Percentiles rank a stretch among this genome's conserved stretches.
phyloP scores from a whole-genome alignment of 2,113 vertebrate species.

The Tychaedon coryphoeus region DNA sequence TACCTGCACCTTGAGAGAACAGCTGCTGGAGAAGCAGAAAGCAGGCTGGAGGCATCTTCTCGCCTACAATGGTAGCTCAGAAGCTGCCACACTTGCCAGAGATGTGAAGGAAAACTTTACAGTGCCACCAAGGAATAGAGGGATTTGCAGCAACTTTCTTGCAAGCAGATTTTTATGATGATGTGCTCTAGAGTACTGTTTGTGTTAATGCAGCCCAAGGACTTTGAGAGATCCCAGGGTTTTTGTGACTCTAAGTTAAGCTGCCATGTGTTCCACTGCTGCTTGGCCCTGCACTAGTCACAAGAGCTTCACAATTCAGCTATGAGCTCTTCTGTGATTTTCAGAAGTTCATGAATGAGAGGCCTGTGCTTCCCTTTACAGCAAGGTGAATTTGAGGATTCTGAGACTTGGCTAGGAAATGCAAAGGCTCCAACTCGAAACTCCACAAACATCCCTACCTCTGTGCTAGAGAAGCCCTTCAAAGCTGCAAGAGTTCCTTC shows the following conservation, averaged over 20 bases:
- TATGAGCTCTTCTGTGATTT: background rate
- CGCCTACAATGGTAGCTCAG: background rate
- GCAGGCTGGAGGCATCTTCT: background rate
- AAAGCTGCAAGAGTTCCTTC: background rate
- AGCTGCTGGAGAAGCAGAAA: background rate
- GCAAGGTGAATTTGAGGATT: background rate
- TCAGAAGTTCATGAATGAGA: background rate
- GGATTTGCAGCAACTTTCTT: background rate
- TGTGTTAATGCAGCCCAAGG: background rate
- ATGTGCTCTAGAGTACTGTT: background rate
- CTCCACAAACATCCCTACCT: background rate
- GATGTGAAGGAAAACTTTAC: background rate
- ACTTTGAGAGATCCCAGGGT: background rate
- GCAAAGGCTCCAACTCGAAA: background rate
- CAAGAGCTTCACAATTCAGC: background rate
- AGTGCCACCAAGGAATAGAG: background rate
- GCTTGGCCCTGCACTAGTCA: background rate
- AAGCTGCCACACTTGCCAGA: background rate
- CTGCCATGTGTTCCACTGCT: accelerated
- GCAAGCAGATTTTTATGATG: background rate
- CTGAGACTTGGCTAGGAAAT: background rate
- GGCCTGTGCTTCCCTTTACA: background rate
- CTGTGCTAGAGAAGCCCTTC: background rate
- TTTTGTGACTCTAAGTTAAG: background rate
- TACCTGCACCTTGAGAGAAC: background rate